Conservation (phyloP, 2,797 vertebrate genomes). For the Spinus olivaceus region DNA sequence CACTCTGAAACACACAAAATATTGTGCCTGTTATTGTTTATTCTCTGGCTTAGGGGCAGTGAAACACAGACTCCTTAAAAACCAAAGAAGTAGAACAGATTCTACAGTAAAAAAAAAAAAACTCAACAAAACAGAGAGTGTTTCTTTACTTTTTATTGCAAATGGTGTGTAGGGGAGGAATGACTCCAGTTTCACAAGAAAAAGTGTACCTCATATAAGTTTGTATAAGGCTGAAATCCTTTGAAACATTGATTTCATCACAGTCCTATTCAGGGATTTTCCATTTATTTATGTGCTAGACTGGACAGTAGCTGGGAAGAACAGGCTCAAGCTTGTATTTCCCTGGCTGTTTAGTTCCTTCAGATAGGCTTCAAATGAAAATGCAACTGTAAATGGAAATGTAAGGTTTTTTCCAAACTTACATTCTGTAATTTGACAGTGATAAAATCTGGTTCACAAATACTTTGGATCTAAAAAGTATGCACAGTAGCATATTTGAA, state of each 20-base stretch:
- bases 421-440: neutral
- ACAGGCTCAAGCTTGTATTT: neutral
- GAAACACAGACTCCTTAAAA: neutral
- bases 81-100: neutral
- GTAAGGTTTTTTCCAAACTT: neutral
- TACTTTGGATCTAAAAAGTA: neutral
- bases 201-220: neutral
- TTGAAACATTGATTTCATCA: neutral
- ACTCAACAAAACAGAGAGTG: neutral
- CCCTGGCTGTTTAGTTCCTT: neutral
- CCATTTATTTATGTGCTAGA: neutral
- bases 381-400: neutral
- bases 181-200: neutral
- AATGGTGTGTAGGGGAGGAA: neutral
- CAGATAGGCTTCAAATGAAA: neutral
- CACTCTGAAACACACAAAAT: neutral
- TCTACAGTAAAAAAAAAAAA: neutral
- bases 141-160: neutral
- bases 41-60: neutral
- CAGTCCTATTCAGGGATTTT: neutral
- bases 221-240: neutral
- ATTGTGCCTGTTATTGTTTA: neutral
- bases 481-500: neutral
- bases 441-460: neutral
- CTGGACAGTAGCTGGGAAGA: neutral